phyloP scores from a whole-genome alignment of 2,113 vertebrate species.

The Hucho hucho region DNA sequence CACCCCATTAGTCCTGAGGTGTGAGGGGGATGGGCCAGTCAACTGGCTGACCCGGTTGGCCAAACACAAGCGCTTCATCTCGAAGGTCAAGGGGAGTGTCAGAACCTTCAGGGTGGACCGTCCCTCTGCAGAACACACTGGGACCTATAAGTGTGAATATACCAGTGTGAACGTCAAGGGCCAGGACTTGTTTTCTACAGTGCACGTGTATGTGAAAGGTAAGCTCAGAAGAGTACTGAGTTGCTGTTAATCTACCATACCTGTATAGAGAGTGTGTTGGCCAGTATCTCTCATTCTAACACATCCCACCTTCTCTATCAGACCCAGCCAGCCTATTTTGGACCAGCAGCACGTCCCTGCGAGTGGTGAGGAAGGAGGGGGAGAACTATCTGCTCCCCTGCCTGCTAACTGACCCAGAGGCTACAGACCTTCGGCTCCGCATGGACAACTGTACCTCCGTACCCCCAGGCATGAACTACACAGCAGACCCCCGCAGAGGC shows the following conservation, averaged over 20 bases:
- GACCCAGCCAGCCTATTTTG: conserved; percentile 65
- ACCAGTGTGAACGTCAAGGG: not conserved
- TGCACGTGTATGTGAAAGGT: conserved; percentile 90
- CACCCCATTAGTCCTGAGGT: conserved; percentile 69
- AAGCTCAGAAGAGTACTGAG: conserved; percentile 13
- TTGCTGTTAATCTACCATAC: not conserved
- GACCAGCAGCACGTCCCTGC: conserved; percentile 49
- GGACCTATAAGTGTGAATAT: conserved; percentile 82
- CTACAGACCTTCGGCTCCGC: conserved; percentile 67
- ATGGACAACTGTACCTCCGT: conserved; percentile 69
- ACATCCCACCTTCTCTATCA: conserved; percentile 23
- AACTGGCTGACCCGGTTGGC: conserved; percentile 68
- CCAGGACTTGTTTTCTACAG: conserved; percentile 49
- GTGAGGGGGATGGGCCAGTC: conserved; percentile 77
- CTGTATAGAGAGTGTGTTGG: not conserved
- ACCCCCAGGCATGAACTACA: conserved; percentile 70
- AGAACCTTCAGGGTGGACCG: conserved; percentile 64
- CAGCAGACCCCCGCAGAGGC: conserved; percentile 69
- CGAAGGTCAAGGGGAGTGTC: conserved; percentile 35
- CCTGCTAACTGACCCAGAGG: conserved; percentile 71
- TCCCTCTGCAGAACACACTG: conserved; percentile 72
- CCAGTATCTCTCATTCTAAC: too few relatives aligned
- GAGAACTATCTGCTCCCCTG: conserved; percentile 69
- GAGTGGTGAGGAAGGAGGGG: conserved; percentile 71
- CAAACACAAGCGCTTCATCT: conserved; percentile 51